Evolutionary conservation across 1,140 invertebrate species (phyloP).

Genomic region (Saccostrea glomerata): DNA sequence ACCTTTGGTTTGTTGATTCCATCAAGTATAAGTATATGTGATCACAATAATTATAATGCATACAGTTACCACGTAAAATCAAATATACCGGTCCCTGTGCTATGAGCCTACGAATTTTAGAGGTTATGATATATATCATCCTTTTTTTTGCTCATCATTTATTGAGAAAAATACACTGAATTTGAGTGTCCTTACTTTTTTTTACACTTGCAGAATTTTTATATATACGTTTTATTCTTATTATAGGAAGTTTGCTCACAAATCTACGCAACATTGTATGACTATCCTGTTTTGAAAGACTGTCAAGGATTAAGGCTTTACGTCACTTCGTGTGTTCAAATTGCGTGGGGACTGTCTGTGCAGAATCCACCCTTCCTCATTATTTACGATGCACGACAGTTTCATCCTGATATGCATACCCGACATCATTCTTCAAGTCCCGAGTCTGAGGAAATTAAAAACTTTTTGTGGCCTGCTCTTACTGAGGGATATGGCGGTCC

Average conservation of each 20-base stretch:
- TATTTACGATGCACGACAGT: constrained; percentile 83
- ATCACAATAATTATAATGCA: no score
- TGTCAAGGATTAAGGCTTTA: constrained; percentile 84
- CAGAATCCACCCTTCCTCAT: constrained; percentile 81
- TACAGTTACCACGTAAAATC: no score
- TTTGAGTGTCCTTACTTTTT: no score
- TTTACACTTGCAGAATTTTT: no score
- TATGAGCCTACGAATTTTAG: no score
- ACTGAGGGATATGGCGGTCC: constrained; percentile 83
- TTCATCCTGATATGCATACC: constrained; percentile 83
- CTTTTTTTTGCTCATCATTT: no score
- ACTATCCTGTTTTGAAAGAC: constrained; percentile 86
- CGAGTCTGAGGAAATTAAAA: constrained; percentile 82
- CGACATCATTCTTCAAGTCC: constrained; percentile 84
- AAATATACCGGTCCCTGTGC: no score
- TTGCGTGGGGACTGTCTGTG: constrained; percentile 83
- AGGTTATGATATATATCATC: no score
- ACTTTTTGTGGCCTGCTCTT: constrained; percentile 87
- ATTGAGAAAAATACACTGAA: no score
- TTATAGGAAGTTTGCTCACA: constrained; percentile 84
- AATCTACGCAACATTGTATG: constrained; percentile 86
- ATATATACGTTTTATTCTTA: constrained; percentile 17
- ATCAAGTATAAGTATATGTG: no score
- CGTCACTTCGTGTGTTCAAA: constrained; percentile 83
- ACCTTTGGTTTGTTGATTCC: no score